phyloP scores from a whole-genome alignment of 2,797 vertebrate genomes.

The Danio choprae region DNA sequence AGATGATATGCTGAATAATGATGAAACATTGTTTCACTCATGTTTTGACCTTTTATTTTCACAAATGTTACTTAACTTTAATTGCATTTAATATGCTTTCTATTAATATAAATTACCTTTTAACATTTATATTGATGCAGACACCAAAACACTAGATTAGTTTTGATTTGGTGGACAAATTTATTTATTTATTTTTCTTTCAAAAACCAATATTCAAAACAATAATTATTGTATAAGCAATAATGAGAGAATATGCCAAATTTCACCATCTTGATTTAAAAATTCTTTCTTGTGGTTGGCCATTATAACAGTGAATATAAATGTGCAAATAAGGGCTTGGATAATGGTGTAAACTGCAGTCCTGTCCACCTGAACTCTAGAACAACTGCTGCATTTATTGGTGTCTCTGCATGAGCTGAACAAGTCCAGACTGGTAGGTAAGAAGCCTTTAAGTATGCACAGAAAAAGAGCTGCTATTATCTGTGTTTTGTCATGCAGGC shows the following conservation, averaged over 20 bases:
- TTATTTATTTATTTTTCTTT: background rate
- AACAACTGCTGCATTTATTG: background rate
- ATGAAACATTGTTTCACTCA: no score
- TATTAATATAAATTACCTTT: no score
- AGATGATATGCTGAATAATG: no score
- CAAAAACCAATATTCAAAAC: background rate
- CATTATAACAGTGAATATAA: background rate
- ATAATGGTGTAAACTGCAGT: background rate
- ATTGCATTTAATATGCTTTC: no score
- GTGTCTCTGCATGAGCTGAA: constrained; percentile 32
- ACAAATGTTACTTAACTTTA: no score
- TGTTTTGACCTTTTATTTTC: no score
- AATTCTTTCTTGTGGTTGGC: background rate
- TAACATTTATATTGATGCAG: no score
- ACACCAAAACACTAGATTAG: background rate
- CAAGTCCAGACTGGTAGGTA: constrained; percentile 58
- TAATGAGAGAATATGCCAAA: background rate
- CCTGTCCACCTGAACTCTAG: background rate
- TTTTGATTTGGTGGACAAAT: background rate
- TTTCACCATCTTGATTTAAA: background rate
- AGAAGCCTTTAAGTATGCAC: constrained; percentile 56
- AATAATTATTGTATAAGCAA: background rate
- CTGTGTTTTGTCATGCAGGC: constrained; percentile 27
- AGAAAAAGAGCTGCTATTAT: constrained; percentile 36
- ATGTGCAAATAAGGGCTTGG: background rate